Evolutionary conservation across 2,888 invertebrate species (phyloP), one percentile per base, ranked within the genome.

Genomic region (Magallana nippona): DNA sequence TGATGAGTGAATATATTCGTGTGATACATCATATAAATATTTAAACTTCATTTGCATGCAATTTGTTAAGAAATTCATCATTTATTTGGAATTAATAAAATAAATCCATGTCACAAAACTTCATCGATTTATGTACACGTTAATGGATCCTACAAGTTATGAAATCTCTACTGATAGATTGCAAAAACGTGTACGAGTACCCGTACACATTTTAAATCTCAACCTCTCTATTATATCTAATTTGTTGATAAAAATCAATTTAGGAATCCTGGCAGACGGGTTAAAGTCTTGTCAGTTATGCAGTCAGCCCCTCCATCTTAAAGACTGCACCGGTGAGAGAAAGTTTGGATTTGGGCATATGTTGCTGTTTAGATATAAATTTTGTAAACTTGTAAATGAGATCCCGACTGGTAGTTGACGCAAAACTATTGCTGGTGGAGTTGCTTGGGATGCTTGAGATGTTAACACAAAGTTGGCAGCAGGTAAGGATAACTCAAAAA

Each of bases 381-480:
- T 1, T 32, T 11, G 10, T 81, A 0, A 81, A 60, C 15, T 32
- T 32, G 32, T 32, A 2, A 32, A 32, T 32, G 22, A 60, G 10
- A n/a, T 60, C 22, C 60, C 62, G 60, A 81, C 81, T 58, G 81
- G 81, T 13, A 81, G 60, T 22, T 11, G 17, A 60, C 81, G 60
- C 32, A 56, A 58, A 19, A 81, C 60, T 19, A 32, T 32, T 22
- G 58, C 22, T 22, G 60, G 81, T 60, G 81, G 81, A 8, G 32
- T 32, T 13, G 81, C 81, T 8, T 81, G 60, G 58, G 80, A 80
- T n/a, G n/a, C n/a, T n/a, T n/a, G n/a, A n/a, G n/a, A n/a, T 58
- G 80, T 80, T 27, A 80, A 80, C 60, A 58, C 80, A 57, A 80
- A 58, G 60, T 58, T 80, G 22, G 80, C 80, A 44, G 80, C 80